Evolutionary conservation across 2,113 vertebrate genomes (phyloP), one percentile per base, ranked within the genome.

Genomic region (Pomatostomus ruficeps): DNA sequence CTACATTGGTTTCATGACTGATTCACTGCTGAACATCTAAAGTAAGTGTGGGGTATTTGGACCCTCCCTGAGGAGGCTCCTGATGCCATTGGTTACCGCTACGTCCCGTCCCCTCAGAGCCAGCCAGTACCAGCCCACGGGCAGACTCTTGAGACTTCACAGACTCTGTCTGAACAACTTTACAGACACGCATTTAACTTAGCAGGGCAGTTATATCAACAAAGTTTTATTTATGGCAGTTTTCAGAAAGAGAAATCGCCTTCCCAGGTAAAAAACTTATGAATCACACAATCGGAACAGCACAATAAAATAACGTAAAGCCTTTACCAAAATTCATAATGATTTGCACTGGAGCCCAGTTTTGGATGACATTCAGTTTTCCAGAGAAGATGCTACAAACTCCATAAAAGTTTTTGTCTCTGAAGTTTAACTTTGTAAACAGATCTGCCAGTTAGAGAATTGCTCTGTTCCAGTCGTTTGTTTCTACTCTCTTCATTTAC

Each of bases 1-100:
- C 31, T 22, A 3, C 10, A 1, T 0, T 24, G 46, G 12, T 62
- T 74, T 80, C 35, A 63, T 80, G 35, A 10, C 12, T 1, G 54
- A 51, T 57, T 52, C 25, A 3, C 11, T 19, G 63, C 65, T 10
- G 55, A 67, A 7, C 2, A 23, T 14, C 38, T 10, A 0, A 23
- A 14, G 17, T 3, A 1, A 22, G 78, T 0, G 26, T 3, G 5
- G 46, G 21, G 15, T 22, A 1, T 23, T 76, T 20, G 19, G 61
- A 22, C 14, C 40, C 61, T 78, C 51, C 66, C 77, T 2, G 66
- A 20, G 57, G 70, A 83, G 14, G 48, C 63, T 76, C 42, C 16
- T 6, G 77, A 78, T 24, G 71, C 85, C 46, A 75, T 66, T 80
- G 81, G 80, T 3, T 68, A 2, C 7, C 4, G 28, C 43, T 3